Percentiles rank a stretch among this genome's conserved stretches.
Conservation (phyloP, 2,888 invertebrate species). For the Blastobasis lacticolella region DNA sequence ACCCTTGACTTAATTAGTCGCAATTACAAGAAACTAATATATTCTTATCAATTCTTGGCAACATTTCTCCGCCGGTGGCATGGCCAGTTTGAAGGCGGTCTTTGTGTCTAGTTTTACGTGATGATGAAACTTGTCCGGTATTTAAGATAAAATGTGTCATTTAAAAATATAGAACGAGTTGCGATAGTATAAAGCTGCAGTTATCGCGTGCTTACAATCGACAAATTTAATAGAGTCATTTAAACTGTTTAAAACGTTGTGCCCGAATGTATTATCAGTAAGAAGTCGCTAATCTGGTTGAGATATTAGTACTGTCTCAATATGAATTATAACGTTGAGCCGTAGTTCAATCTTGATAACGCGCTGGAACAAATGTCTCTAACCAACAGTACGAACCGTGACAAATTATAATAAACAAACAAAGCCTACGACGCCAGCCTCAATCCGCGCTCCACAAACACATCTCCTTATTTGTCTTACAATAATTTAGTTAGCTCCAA, state of each 20-base stretch:
- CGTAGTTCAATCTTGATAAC: too few relatives aligned
- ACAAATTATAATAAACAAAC: constrained; percentile 33
- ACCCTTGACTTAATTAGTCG: constrained; percentile 4
- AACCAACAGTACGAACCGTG: not conserved
- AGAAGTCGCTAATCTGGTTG: too few relatives aligned
- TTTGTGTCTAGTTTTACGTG: constrained; percentile 12
- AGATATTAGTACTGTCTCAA: too few relatives aligned
- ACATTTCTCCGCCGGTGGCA: constrained; percentile 13
- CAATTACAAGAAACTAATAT: constrained; percentile 4
- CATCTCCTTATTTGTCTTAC: constrained; percentile 58
- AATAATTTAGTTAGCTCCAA: constrained; percentile 57
- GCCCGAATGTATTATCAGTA: too few relatives aligned
- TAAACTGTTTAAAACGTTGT: too few relatives aligned
- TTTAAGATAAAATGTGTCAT: not conserved
- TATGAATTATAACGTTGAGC: too few relatives aligned
- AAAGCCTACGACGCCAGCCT: constrained; percentile 34
- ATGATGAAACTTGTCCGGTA: constrained; percentile 1
- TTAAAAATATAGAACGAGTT: too few relatives aligned
- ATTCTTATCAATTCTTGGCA: constrained; percentile 21
- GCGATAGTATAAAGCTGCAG: too few relatives aligned
- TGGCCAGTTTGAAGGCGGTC: constrained; percentile 19
- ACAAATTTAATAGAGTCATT: too few relatives aligned
- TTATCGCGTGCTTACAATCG: too few relatives aligned
- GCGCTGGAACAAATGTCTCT: too few relatives aligned
- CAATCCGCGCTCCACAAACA: constrained; percentile 50